phyloP scores from a whole-genome alignment of 2,797 vertebrate species.

The Bufotes viridis region DNA sequence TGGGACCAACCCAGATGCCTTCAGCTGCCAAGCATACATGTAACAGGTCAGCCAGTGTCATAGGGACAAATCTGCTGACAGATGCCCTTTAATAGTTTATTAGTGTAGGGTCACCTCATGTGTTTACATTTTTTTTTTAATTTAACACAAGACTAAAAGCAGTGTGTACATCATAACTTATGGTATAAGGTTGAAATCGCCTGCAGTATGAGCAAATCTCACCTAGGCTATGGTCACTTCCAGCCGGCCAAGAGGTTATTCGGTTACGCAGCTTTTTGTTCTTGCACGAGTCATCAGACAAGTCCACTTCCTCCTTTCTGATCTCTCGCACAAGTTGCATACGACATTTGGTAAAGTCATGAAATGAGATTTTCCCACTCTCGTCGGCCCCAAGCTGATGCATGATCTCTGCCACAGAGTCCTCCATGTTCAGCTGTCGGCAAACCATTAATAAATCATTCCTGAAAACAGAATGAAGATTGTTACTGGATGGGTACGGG shows the following conservation, averaged over 20 bases:
- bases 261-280: conserved; percentile 74
- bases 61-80: too few species aligned
- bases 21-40: too few species aligned
- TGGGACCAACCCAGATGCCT: too few species aligned
- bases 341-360: conserved; percentile 81
- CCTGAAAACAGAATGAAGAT: conserved; percentile 69
- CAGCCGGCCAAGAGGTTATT: conserved; percentile 79
- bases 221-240: conserved; percentile 82
- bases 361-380: conserved; percentile 82
- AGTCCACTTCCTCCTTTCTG: conserved; percentile 80
- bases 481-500: conserved; percentile 15
- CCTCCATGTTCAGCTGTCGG: conserved; percentile 83
- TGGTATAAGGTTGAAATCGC: not conserved
- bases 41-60: too few species aligned
- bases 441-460: conserved; percentile 86
- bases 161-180: too few species aligned
- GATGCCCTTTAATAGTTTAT: too few species aligned
- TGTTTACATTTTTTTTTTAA: too few species aligned
- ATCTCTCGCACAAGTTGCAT: conserved; percentile 83
- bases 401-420: conserved; percentile 79
- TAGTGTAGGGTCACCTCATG: too few species aligned
- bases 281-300: conserved; percentile 73
- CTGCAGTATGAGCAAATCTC: conserved; percentile 24
- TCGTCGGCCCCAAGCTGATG: conserved; percentile 77
- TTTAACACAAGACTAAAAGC: too few species aligned